Evolutionary conservation across 2,113 vertebrate genomes (phyloP).

Genomic region (Cacatua alba): DNA sequence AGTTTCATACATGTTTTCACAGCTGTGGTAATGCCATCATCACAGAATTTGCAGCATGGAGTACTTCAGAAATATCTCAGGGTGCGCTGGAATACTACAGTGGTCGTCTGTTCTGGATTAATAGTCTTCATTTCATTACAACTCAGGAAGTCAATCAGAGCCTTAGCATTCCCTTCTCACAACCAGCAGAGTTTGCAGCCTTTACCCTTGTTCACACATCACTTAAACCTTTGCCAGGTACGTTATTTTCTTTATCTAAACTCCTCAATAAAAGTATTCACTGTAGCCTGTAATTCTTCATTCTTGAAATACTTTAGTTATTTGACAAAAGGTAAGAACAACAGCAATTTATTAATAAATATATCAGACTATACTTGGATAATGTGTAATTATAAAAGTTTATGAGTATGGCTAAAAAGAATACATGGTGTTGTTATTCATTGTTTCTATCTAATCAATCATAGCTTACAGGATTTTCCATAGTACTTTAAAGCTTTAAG

Average conservation of each 20-base stretch:
- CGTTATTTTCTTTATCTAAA: background rate
- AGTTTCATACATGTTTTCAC: background rate
- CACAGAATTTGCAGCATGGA: slow-evolving; percentile 74
- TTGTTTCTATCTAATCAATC: background rate
- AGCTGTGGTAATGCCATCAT: slow-evolving; percentile 28
- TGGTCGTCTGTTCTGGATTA: slow-evolving; percentile 78
- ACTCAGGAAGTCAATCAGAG: slow-evolving; percentile 76
- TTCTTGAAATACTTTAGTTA: background rate
- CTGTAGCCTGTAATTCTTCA: background rate
- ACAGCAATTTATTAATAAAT: background rate
- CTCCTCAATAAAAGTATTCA: background rate
- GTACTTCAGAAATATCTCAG: slow-evolving; percentile 71
- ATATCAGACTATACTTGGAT: background rate
- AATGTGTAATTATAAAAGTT: background rate
- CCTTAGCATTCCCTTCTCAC: slow-evolving; percentile 69
- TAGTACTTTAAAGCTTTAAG: background rate
- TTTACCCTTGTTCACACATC: slow-evolving; percentile 75
- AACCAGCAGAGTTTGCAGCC: slow-evolving; percentile 63
- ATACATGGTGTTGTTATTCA: background rate
- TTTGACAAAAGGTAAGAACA: background rate
- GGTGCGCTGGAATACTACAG: slow-evolving; percentile 73
- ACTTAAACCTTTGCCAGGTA: slow-evolving; percentile 81
- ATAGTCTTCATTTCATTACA: slow-evolving; percentile 69
- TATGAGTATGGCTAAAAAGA: background rate
- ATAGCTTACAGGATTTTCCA: background rate